phyloP scores from a whole-genome alignment of 2,888 invertebrate species.

The Tridacna gigas region DNA sequence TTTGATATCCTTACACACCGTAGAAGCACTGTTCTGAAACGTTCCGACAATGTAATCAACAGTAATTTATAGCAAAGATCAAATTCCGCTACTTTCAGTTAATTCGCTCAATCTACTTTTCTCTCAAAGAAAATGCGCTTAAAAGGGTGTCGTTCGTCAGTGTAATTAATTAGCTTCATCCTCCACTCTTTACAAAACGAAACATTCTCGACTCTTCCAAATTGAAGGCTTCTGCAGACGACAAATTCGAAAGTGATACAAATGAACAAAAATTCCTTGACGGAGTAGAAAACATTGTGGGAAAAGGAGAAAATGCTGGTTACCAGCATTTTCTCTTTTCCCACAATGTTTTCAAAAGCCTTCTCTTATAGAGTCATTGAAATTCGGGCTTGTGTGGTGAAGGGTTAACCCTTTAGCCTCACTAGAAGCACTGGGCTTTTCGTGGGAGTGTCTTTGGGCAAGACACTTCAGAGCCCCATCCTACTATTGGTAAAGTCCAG shows the following conservation, averaged over 20 bases:
- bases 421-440: neutral
- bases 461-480: too few relatives aligned
- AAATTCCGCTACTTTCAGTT: neutral
- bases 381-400: neutral
- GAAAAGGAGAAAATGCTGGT: neutral
- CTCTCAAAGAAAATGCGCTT: constrained; percentile 10
- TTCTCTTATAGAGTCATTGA: neutral
- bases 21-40: neutral
- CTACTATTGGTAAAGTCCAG: too few relatives aligned
- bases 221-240: neutral
- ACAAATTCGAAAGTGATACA: neutral
- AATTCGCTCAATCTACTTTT: constrained; percentile 10
- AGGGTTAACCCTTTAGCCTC: neutral
- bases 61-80: neutral
- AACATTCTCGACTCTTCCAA: neutral
- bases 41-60: neutral
- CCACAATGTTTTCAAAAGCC: neutral
- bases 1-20: neutral
- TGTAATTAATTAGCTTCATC: constrained; percentile 18
- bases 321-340: neutral
- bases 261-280: neutral
- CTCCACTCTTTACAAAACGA: neutral
- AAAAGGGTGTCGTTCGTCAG: constrained; percentile 4
- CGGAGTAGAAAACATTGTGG: neutral
- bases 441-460: too few relatives aligned